Conservation (phyloP, 2,888 invertebrate genomes). For the Trachelus troglodyta region DNA sequence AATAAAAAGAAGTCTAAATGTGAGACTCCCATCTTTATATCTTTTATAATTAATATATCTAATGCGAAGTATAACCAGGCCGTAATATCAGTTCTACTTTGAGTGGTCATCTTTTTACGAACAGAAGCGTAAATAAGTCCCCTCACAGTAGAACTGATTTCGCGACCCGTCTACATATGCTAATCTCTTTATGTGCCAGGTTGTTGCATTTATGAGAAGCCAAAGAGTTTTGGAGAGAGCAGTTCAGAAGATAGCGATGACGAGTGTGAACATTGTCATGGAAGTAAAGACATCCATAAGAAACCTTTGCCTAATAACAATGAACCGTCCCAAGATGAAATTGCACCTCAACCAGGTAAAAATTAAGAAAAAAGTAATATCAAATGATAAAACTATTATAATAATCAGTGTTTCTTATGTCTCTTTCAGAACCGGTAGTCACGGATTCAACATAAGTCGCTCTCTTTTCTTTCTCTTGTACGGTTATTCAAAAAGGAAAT, state of each 20-base stretch:
- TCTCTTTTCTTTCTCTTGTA: not conserved
- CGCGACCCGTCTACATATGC: conserved; percentile 1
- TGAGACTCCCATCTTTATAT: conserved; percentile 66
- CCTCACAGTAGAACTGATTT: not conserved
- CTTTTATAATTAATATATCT: not conserved
- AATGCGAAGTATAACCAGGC: not conserved
- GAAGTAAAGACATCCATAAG: conserved; percentile 70
- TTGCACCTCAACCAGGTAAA: conserved; percentile 48
- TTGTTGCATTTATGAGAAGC: conserved; percentile 95
- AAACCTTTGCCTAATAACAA: conserved; percentile 43
- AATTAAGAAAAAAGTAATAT: not conserved
- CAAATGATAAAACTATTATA: not conserved
- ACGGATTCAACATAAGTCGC: conserved; percentile 44
- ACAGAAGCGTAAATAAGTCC: too few relatives aligned
- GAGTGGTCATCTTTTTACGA: too few relatives aligned
- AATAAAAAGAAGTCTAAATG: conserved; percentile 98
- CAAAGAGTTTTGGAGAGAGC: conserved; percentile 88
- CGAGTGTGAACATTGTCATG: conserved; percentile 89
- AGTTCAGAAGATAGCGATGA: conserved; percentile 85
- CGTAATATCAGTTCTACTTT: too few relatives aligned
- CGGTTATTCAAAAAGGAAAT: not conserved
- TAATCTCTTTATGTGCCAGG: conserved; percentile 68
- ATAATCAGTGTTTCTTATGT: conserved; percentile 19
- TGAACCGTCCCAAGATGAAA: conserved; percentile 43
- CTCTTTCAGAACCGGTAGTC: conserved; percentile 49